Base-by-base conservation (phyloP, 2,797 vertebrate genomes). In the Danio jaintianensis region DNA sequence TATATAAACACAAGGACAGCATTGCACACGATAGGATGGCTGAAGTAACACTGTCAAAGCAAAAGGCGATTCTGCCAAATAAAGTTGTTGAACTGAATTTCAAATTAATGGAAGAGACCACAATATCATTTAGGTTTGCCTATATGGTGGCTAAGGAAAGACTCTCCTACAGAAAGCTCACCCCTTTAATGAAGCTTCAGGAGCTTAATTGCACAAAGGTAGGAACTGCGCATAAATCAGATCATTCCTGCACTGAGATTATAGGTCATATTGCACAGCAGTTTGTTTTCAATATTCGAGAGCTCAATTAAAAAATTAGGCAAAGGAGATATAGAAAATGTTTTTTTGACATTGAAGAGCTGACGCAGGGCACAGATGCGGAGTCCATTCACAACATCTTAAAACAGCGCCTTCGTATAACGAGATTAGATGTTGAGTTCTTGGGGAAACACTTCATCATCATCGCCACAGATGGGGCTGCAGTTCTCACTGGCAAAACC, bases 61-160 rank as follows among this genome's bases (percentile, higher is more conserved):
- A 48, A 48, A 48, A 48, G 47, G 12, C 10, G 11, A 4, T 48
- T 48, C 47, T 48, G 11, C 12, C 47, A 48, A 48, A 48, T 13
- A 13, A 48, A 48, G 47, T 13, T 42, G 42, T 42, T 7, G 40
- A 42, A 40, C 7, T 42, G 7, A 42, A 42, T 42, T 42, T 13
- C 5, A 48, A 12, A 48, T 13, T 13, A 48, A 48, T 48, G 47
- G 47, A 48, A 13, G 10, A 55, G 52, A 55, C 52, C 18, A 8
- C 52, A 55, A 20, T 18, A 10, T 55, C 52, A 55, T 20, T 55
- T 18, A 20, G 52, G 52, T 55, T 52, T 9, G 7, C n/a, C n/a
- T 55, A 55, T 18, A 55, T 55, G 48, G 52, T n/a, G 52, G 16
- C 52, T n/a, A 53, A 53, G n/a, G n/a, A 53, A 53, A 53, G 52